phyloP scores from a whole-genome alignment of 2,113 vertebrate genomes.

The Ammospiza nelsoni region DNA sequence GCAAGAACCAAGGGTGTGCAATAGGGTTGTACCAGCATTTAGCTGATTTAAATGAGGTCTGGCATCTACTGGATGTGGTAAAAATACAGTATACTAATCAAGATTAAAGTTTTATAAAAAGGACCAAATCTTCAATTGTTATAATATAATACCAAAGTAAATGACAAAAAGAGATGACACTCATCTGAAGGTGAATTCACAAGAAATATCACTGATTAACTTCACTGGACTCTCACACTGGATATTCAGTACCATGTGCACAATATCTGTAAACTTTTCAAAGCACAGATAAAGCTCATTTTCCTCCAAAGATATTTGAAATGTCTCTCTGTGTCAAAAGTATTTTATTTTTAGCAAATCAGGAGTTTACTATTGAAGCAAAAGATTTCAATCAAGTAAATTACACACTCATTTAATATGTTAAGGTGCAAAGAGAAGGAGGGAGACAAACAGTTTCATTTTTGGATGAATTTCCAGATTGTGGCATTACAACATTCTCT shows the following conservation, averaged over 20 bases:
- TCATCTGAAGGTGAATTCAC: not conserved
- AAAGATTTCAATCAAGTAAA: not conserved
- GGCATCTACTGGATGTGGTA: not conserved
- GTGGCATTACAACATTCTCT: not conserved
- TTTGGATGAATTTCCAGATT: not conserved
- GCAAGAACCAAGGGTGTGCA: not conserved
- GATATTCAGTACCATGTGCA: not conserved
- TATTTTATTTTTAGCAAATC: constrained; percentile 6
- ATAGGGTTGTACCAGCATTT: not conserved
- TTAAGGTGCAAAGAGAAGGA: not conserved
- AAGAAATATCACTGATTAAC: not conserved
- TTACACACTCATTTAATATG: not conserved
- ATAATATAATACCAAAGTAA: not conserved
- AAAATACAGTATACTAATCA: not conserved
- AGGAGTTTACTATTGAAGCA: not conserved
- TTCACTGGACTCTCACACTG: not conserved
- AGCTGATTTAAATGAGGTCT: not conserved
- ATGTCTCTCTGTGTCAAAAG: not conserved
- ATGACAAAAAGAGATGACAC: not conserved
- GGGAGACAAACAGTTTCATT: not conserved
- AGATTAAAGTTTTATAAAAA: not conserved
- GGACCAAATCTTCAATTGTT: not conserved
- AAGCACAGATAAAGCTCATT: not conserved
- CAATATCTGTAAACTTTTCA: not conserved
- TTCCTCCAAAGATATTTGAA: not conserved